Evolutionary conservation across 2,113 vertebrate genomes (phyloP).

Genomic region (Cinclus cinclus): DNA sequence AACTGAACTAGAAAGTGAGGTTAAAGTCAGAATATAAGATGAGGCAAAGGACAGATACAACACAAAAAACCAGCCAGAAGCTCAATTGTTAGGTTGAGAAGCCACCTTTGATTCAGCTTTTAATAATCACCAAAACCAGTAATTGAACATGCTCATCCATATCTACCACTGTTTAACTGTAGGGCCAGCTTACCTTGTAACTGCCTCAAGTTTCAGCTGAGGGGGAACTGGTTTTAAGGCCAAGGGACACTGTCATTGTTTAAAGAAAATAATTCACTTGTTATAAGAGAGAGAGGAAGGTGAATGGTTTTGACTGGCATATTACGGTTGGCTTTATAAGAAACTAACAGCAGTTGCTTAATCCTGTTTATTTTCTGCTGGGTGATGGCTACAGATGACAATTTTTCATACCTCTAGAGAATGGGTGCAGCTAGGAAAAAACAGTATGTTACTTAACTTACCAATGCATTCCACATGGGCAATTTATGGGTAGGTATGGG

Average conservation of each 20-base stretch:
- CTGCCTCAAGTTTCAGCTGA: background rate
- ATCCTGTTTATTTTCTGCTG: background rate
- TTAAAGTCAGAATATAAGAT: background rate
- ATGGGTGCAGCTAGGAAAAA: background rate
- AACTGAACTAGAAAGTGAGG: background rate
- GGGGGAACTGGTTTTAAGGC: background rate
- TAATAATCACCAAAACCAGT: background rate
- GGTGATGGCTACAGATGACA: background rate
- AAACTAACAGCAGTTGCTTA: background rate
- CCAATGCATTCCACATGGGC: background rate
- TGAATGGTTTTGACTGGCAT: background rate
- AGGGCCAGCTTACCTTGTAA: background rate
- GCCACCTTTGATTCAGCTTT: background rate
- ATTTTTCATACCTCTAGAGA: background rate
- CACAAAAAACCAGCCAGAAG: background rate
- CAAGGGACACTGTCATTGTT: background rate
- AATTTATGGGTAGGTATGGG: background rate
- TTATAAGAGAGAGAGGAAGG: background rate
- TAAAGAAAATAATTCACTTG: background rate
- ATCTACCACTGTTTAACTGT: background rate
- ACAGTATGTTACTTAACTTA: background rate
- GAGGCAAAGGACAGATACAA: background rate
- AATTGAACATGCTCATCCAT: background rate
- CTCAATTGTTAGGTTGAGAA: background rate
- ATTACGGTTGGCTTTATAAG: background rate